Evolutionary conservation across 1,140 invertebrate genomes (phyloP), one percentile per base, ranked within the genome.

Genomic region (Propsilocerus akamusi): DNA sequence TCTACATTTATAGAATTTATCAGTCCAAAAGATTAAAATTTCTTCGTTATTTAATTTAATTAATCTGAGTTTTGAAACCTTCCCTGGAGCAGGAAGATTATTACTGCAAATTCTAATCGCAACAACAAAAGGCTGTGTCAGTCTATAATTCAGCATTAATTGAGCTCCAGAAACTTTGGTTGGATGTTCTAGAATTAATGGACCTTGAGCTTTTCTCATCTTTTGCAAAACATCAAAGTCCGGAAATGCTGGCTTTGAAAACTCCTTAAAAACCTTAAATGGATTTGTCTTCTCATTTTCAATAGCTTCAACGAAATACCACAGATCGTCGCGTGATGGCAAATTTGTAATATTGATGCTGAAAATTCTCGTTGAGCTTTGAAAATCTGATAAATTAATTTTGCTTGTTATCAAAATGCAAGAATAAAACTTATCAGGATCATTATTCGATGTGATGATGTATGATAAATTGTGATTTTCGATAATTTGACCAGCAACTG

Each of bases 241-340:
- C 0, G 63, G 63, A 58, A 57, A 65, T 0, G 56, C 47, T 6
- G 61, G 63, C 22, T 53, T 57, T 0, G 54, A 54, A 11, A 28
- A 51, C 23, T 53, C 51, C 3, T 50, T 52, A 63, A 61, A 65
- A 17, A 65, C 25, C n/a, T 55, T 37, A 4, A 49, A 51, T 1
- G 63, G 63, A 58, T 65, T 60, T 4, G 63, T 63, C 12, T 32
- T 34, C 4, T 57, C 48, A 26, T 65, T 62, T 53, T 68, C 61
- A 49, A 70, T 49, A 20, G 57, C 49, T 56, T 70, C 68, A 4
- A 66, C 59, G 0, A 65, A 54, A 25, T 58, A 68, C 7, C 58
- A 61, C 25, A 62, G 26, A 24, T 51, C 34, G 23, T 32, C 25
- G n/a, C 46, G 14, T 26, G 32, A 11, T 17, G 52, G 49, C 25